Conservation (phyloP, 1,140 invertebrate genomes). For the Temnothorax nylanderi region DNA sequence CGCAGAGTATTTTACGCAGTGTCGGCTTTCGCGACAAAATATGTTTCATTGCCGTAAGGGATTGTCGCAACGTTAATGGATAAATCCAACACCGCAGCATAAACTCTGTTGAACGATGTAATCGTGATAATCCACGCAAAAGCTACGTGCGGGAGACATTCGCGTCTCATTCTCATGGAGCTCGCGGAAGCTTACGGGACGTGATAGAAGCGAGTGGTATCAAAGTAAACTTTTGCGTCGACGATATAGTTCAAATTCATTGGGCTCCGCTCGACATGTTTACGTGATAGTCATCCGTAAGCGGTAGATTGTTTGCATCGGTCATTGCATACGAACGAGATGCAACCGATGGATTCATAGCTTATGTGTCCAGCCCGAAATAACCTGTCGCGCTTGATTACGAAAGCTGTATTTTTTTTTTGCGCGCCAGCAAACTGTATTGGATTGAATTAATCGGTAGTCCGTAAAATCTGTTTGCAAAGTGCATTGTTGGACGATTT, state of each 20-base stretch:
- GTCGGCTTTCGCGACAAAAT: background rate
- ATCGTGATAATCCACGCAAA: constrained; percentile 28
- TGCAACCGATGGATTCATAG: constrained; percentile 7
- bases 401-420: constrained; percentile 30
- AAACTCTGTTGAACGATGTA: constrained; percentile 43
- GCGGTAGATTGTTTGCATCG: constrained; percentile 13
- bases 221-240: constrained; percentile 23
- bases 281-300: constrained; percentile 58
- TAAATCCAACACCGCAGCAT: constrained; percentile 33
- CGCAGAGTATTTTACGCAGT: background rate
- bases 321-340: constrained; percentile 54
- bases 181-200: background rate
- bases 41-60: background rate
- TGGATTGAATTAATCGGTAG: constrained; percentile 26
- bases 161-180: constrained; percentile 45
- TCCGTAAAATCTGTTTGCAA: constrained; percentile 5
- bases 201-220: background rate
- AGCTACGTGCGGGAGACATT: constrained; percentile 25
- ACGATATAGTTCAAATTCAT: constrained; percentile 50
- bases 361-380: constrained; percentile 14
- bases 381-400: constrained; percentile 24
- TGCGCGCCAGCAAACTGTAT: background rate
- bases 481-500: constrained; percentile 2
- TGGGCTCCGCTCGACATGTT: constrained; percentile 31
- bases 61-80: background rate